These are phyloP conservation scores for Oreotrochilus melanogaster DNA, from an alignment of 2,113 vertebrate species.

Conservation along the genomic window DNA sequence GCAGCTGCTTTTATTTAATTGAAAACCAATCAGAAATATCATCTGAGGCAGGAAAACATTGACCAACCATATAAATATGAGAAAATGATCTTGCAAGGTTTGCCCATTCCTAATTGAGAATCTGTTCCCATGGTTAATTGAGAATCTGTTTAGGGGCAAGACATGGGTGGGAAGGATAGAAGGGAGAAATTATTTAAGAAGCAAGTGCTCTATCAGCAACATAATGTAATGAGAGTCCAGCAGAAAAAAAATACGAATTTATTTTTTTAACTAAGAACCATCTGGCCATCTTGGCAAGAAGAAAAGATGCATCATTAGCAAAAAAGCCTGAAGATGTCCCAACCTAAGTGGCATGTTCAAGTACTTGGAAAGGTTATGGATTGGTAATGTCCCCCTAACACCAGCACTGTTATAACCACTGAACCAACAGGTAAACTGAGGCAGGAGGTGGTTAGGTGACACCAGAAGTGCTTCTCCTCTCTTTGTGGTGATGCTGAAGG, in stretches of 20 bases:
- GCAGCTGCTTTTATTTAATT: slow-evolving; percentile 69
- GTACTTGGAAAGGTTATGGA: not conserved
- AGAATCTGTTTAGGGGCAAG: slow-evolving; percentile 62
- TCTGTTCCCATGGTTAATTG: slow-evolving; percentile 51
- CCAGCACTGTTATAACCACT: not conserved
- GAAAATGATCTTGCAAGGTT: slow-evolving; percentile 28
- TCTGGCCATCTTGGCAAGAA: slow-evolving; percentile 56
- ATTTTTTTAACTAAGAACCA: slow-evolving; percentile 49
- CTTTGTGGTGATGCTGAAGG: not conserved
- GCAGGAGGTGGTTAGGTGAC: not conserved
- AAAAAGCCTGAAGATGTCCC: slow-evolving; percentile 6
- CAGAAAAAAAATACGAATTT: not conserved
- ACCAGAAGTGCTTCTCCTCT: not conserved
- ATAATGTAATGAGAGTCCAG: slow-evolving; percentile 16
- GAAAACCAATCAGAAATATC: slow-evolving; percentile 55
- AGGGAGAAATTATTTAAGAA: slow-evolving; percentile 52
- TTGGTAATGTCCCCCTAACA: not conserved
- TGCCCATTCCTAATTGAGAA: slow-evolving; percentile 52
- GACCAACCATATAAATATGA: slow-evolving; percentile 43
- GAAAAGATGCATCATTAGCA: slow-evolving; percentile 3
- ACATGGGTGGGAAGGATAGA: not conserved
- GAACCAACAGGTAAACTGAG: not conserved
- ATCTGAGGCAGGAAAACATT: slow-evolving; percentile 40
- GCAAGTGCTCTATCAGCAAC: slow-evolving; percentile 23
- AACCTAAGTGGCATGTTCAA: not conserved